Percentiles rank a stretch among this genome's conserved stretches.
Conservation (phyloP, 1,140 invertebrate genomes). For the Calliphora vicina region DNA sequence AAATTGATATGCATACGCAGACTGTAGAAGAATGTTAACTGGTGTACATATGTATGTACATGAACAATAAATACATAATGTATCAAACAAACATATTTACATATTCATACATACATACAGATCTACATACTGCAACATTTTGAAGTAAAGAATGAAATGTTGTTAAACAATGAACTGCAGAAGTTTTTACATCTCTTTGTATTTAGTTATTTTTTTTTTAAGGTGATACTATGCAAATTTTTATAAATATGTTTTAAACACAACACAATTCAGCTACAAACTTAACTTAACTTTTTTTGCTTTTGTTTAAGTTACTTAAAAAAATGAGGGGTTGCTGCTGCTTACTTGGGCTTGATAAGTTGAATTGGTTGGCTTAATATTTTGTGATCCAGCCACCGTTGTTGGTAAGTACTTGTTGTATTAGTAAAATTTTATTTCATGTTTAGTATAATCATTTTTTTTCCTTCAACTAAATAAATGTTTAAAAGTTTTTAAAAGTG, state of each 20-base stretch:
- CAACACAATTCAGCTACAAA: neutral
- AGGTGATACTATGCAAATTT: conserved; percentile 32
- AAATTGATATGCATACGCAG: conserved; percentile 35
- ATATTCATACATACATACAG: neutral
- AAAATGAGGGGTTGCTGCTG: neutral
- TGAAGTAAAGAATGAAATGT: neutral
- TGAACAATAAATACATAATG: neutral
- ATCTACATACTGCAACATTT: neutral
- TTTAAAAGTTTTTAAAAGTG: conserved; percentile 19
- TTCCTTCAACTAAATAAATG: neutral
- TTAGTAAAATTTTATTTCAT: conserved; percentile 17
- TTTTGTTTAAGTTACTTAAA: neutral
- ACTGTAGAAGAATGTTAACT: conserved; percentile 26
- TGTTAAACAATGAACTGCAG: conserved; percentile 31
- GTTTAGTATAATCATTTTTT: neutral
- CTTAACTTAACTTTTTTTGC: neutral
- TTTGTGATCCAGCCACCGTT: conserved; percentile 8
- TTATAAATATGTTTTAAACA: neutral
- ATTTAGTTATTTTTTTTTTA: conserved; percentile 7
- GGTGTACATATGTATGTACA: neutral
- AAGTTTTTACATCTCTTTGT: conserved; percentile 32
- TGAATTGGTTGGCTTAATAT: neutral
- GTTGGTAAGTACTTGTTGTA: conserved; percentile 22
- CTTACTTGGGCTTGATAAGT: neutral
- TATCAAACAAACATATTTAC: neutral